A percentile compares a stretch with the other conserved stretches of the same genome.
These are phyloP conservation scores for Phengaris arion DNA, from an alignment of 2,888 invertebrate species.

Conservation along the genomic window DNA sequence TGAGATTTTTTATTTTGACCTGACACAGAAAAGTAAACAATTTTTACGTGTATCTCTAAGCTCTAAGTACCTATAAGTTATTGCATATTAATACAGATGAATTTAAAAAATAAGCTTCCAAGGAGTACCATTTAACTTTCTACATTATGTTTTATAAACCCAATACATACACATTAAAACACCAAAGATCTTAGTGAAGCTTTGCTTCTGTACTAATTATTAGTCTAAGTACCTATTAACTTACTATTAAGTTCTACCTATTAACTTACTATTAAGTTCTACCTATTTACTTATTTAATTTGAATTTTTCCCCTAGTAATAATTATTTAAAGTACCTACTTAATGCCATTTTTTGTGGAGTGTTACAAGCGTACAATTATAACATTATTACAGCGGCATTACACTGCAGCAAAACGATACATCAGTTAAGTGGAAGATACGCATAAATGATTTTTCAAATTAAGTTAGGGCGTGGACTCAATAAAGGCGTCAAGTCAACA, in stretches of 20 bases:
- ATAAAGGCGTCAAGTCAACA: neutral
- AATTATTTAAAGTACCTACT: neutral
- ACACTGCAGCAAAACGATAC: conserved; percentile 24
- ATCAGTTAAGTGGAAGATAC: conserved; percentile 28
- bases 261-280: no score
- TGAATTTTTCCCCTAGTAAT: neutral
- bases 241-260: no score
- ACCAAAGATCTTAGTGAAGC: neutral
- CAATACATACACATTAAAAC: neutral
- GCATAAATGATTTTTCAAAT: conserved; percentile 26
- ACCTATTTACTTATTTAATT: neutral
- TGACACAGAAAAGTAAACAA: conserved; percentile 46
- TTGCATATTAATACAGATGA: neutral
- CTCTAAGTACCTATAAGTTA: neutral
- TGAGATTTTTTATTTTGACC: conserved; percentile 8
- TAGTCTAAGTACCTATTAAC: neutral
- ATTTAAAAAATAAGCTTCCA: neutral
- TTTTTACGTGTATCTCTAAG: neutral
- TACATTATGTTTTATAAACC: neutral
- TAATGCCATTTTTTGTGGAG: neutral
- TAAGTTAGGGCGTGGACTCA: neutral
- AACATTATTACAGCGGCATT: conserved; percentile 24
- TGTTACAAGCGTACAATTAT: conserved; percentile 20
- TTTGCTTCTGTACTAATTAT: neutral
- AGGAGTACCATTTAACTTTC: neutral